phyloP scores from a whole-genome alignment of 2,888 invertebrate species.

The Apodemia hepburni region DNA sequence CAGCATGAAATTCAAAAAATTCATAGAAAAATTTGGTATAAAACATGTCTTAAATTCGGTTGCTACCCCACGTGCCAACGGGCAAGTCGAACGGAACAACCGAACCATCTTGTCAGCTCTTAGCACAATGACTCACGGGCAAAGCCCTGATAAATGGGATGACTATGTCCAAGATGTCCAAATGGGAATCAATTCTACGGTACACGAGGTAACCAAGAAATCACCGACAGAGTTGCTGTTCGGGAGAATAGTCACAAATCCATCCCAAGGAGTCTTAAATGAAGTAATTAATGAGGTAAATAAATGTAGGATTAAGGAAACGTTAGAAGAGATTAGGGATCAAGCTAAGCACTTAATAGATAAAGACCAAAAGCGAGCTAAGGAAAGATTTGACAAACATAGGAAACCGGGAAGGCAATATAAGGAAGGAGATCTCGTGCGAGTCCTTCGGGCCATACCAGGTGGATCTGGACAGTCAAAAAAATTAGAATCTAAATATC shows the following conservation, averaged over 20 bases:
- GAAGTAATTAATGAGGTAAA: slow-evolving; percentile 16
- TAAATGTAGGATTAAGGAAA: not conserved
- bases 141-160: slow-evolving; percentile 24
- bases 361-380: slow-evolving; percentile 28
- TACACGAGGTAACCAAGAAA: slow-evolving; percentile 21
- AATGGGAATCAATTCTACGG: slow-evolving; percentile 27
- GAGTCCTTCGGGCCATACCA: slow-evolving; percentile 23
- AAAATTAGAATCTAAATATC: slow-evolving; percentile 27
- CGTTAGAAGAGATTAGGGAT: slow-evolving; percentile 18
- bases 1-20: slow-evolving; percentile 27
- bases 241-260: slow-evolving; percentile 15
- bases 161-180: slow-evolving; percentile 25
- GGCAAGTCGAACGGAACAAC: no score
- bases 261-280: slow-evolving; percentile 17
- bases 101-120: slow-evolving; percentile 29
- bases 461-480: slow-evolving; percentile 25
- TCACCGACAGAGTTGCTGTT: slow-evolving; percentile 25
- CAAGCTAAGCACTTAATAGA: slow-evolving; percentile 21
- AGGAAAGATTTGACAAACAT: slow-evolving; percentile 24
- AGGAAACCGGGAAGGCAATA: slow-evolving; percentile 21
- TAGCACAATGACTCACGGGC: slow-evolving; percentile 18
- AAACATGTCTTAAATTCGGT: slow-evolving; percentile 27
- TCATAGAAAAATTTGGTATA: slow-evolving; percentile 20
- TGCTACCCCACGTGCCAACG: no score
- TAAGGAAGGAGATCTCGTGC: slow-evolving; percentile 26